Conservation (phyloP, 2,888 invertebrate genomes). For the Chaitophorus viminalis region DNA sequence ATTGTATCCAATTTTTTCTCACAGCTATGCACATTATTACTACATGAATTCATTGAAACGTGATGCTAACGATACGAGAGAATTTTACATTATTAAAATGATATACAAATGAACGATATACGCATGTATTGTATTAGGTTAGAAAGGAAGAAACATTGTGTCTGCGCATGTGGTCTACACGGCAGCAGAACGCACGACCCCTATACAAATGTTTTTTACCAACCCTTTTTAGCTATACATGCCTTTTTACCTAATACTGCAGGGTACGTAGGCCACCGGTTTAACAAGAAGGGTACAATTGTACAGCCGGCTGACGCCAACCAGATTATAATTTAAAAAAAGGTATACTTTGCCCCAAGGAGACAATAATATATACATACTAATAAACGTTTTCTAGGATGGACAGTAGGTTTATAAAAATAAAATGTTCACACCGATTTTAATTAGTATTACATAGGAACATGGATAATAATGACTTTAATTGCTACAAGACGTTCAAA, state of each 20-base stretch:
- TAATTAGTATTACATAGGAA: neutral
- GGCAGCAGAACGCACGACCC: constrained; percentile 17
- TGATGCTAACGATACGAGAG: neutral
- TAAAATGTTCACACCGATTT: neutral
- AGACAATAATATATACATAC: neutral
- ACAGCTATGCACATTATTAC: constrained; percentile 9
- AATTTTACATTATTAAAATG: neutral
- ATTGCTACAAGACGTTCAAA: neutral
- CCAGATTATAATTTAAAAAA: constrained; percentile 4
- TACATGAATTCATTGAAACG: neutral
- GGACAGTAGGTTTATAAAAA: neutral
- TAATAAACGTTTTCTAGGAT: neutral
- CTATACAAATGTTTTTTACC: constrained; percentile 31
- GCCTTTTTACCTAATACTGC: neutral
- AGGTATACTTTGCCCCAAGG: neutral
- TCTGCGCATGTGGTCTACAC: neutral
- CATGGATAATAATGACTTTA: neutral
- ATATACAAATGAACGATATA: constrained; percentile 15
- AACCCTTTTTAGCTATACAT: constrained; percentile 22
- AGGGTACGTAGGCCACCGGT: constrained; percentile 40
- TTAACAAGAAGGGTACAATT: constrained; percentile 41
- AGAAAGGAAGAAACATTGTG: constrained; percentile 1
- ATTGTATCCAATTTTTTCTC: constrained; percentile 51
- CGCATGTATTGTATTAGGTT: neutral
- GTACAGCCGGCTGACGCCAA: constrained; percentile 13